Percentiles rank a stretch among this genome's conserved stretches.
phyloP scores from a whole-genome alignment of 2,113 vertebrate genomes.

The Paramormyrops kingsleyae region DNA sequence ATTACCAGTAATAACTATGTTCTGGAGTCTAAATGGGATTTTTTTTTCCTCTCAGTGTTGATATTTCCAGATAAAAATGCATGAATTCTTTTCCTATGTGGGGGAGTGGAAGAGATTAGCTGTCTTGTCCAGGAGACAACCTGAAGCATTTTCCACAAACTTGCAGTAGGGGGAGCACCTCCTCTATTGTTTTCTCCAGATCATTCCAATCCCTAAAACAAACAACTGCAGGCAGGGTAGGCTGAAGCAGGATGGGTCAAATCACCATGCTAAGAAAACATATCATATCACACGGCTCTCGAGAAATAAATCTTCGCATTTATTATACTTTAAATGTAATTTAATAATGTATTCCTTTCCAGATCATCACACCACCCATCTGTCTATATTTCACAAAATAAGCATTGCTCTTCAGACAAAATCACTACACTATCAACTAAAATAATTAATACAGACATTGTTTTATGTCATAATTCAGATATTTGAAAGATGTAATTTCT shows the following conservation, averaged over 20 bases:
- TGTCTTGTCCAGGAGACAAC: slow-evolving; percentile 36
- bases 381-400: background rate
- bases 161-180: slow-evolving; percentile 91
- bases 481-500: background rate
- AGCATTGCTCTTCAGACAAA: background rate
- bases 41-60: background rate
- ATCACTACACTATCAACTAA: background rate
- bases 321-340: background rate
- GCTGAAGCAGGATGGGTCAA: slow-evolving; percentile 9
- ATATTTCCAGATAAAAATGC: slow-evolving; percentile 51
- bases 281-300: background rate
- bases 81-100: slow-evolving; percentile 1
- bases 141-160: slow-evolving; percentile 59
- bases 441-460: background rate
- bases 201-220: slow-evolving; percentile 31
- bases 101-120: slow-evolving; percentile 29
- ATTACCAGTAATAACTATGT: slow-evolving; percentile 38
- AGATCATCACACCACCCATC: background rate
- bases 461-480: background rate
- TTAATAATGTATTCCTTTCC: background rate
- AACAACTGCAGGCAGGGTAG: slow-evolving; percentile 12
- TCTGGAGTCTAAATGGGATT: background rate
- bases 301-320: background rate
- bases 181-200: slow-evolving; percentile 74
- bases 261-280: background rate